Percentiles rank a stretch among this genome's conserved stretches.
Evolutionary conservation across 2,888 invertebrate genomes (phyloP).

Genomic region (Falcaria lacertinaria): DNA sequence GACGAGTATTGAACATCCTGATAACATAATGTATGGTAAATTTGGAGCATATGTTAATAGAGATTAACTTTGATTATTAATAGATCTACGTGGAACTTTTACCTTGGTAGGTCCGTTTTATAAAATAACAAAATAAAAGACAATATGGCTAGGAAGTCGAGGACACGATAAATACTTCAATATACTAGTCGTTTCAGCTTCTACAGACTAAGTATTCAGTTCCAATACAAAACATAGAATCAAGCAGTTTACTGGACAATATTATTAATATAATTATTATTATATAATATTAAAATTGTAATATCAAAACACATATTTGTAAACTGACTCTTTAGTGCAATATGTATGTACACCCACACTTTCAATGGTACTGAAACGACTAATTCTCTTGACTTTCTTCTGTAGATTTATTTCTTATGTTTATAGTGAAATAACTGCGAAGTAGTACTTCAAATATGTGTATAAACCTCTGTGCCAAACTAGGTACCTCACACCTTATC

Average conservation of each 20-base stretch:
- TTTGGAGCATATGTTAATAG: slow-evolving; percentile 19
- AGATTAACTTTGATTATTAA: slow-evolving; percentile 35
- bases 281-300: not conserved
- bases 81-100: slow-evolving; percentile 26
- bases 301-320: too few relatives aligned
- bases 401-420: slow-evolving; percentile 14
- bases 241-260: not conserved
- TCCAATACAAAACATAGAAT: not conserved
- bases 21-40: not conserved
- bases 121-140: slow-evolving; percentile 30
- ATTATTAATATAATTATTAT: not conserved
- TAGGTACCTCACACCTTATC: slow-evolving; percentile 45
- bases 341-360: not conserved
- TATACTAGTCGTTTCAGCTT: slow-evolving; percentile 16
- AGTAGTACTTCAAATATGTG: slow-evolving; percentile 18
- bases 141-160: slow-evolving; percentile 36
- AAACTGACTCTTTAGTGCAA: not conserved
- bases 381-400: slow-evolving; percentile 13
- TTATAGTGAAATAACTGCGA: slow-evolving; percentile 15
- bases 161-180: slow-evolving; percentile 22
- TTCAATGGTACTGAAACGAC: not conserved
- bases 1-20: not conserved
- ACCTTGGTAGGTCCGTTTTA: slow-evolving; percentile 37
- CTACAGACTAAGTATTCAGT: not conserved
- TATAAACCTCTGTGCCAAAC: slow-evolving; percentile 66